Percentiles rank a stretch among this genome's conserved stretches.
Conservation (phyloP, 1,140 invertebrate species). For the Daktulosphaira vitifoliae region DNA sequence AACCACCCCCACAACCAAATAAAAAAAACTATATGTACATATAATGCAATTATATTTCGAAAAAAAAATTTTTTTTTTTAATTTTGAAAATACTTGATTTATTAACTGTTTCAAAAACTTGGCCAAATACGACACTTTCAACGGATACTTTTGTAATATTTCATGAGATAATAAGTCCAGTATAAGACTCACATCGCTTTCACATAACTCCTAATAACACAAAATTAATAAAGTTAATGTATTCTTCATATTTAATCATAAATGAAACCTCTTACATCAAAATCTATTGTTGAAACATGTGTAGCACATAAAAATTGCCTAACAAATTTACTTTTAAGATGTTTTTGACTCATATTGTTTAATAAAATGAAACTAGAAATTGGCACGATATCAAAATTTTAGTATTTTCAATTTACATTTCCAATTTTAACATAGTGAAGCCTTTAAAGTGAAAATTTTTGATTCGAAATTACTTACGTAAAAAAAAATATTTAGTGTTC, state of each 20-base stretch:
- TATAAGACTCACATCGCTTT: background rate
- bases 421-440: too few species aligned
- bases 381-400: too few species aligned
- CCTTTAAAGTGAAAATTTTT: too few species aligned
- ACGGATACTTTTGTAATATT: slow-evolving; percentile 7
- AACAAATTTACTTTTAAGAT: background rate
- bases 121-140: background rate
- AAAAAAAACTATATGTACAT: background rate
- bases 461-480: too few species aligned
- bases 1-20: too few species aligned
- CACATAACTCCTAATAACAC: background rate
- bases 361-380: too few species aligned
- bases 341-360: too few species aligned
- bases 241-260: background rate
- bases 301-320: slow-evolving; percentile 6
- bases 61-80: too few species aligned
- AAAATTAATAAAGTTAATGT: background rate
- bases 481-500: too few species aligned
- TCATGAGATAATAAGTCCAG: background rate
- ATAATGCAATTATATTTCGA: too few species aligned
- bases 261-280: background rate
- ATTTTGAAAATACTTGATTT: background rate
- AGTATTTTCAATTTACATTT: too few species aligned
- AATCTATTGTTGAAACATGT: background rate
- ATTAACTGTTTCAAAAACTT: slow-evolving; percentile 14